phyloP scores from a whole-genome alignment of 2,113 vertebrate species.

The Spea bombifrons region DNA sequence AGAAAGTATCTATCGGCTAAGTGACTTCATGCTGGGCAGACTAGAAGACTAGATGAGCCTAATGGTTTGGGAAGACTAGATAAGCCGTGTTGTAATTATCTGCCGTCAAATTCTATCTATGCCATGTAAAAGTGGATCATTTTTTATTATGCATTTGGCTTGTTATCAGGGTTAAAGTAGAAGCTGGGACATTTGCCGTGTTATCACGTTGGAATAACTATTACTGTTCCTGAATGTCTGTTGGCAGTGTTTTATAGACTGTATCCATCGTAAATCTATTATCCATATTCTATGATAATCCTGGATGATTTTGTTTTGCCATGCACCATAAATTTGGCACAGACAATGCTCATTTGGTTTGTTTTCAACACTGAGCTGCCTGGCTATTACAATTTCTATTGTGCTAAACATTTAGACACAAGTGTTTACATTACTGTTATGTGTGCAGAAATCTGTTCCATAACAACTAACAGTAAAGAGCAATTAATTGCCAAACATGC shows the following conservation, averaged over 20 bases:
- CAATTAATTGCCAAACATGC: slow-evolving; percentile 30
- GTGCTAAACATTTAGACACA: slow-evolving; percentile 39
- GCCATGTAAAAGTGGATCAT: no score
- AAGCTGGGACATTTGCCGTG: not conserved
- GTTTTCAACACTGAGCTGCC: slow-evolving; percentile 11
- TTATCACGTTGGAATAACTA: slow-evolving; percentile 25
- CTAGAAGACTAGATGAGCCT: no score
- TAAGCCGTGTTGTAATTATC: no score
- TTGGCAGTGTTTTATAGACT: slow-evolving; percentile 32
- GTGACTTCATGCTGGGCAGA: no score
- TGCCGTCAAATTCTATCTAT: no score
- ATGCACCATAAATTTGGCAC: slow-evolving; percentile 33
- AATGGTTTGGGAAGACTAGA: no score
- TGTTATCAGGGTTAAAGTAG: no score
- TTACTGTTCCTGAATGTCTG: slow-evolving; percentile 15
- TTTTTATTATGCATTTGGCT: no score
- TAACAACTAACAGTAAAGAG: slow-evolving; percentile 32
- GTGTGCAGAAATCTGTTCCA: slow-evolving; percentile 28
- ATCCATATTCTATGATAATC: slow-evolving; percentile 34
- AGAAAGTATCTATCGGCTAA: no score
- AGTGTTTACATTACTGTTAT: slow-evolving; percentile 44
- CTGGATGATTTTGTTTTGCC: slow-evolving; percentile 24
- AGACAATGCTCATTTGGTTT: slow-evolving; percentile 24
- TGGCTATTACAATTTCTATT: slow-evolving; percentile 37
- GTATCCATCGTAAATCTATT: slow-evolving; percentile 21